Evolutionary conservation across 2,797 vertebrate species (phyloP), one percentile per base, ranked within the genome.

Genomic region (Pangasius larnaudii): DNA sequence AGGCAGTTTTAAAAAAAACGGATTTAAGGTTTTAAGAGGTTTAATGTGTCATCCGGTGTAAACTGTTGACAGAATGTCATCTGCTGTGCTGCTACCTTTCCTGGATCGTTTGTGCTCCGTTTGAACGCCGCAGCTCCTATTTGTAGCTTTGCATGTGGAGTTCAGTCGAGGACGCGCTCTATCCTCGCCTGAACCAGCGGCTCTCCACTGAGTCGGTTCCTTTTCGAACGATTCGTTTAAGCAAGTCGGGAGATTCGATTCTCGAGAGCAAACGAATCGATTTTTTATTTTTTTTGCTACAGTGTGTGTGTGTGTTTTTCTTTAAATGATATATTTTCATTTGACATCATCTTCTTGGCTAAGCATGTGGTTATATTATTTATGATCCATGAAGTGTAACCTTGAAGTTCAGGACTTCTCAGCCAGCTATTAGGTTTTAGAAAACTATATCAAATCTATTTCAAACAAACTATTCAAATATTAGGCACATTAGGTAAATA

Each of bases 141-240:
- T 95, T 95, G 96, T 96, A 95, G 94, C 90, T 90, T 89, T 72
- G 71, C 81, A 69, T 85, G 75, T 58, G 5, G 92, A 93, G 96
- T 96, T 97, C 96, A 96, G 92, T 49, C 90, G 92, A 90, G 96
- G 96, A 96, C 96, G 91, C 89, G 86, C 82, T 53, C 88, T 96
- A 88, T 94, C 96, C 96, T 95, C 91, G 63, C 85, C 65, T 95
- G 95, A 96, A 96, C 95, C 93, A 86, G 22, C 75, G 75, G 63
- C 22, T 63, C 59, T 18, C 13, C 7, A 79, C 10, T 33, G 85
- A 67, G 49, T 86, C 85, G 85, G 49, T 49, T 86, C 85, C 4
- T 24, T 67, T 2, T 0, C n/a, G 36, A 67, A 46, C n/a, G 56
- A 63, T 18, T 63, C 72, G 7, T 30, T 56, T 58, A 24, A 67